Evolutionary conservation across 2,797 vertebrate species (phyloP), one percentile per base, ranked within the genome.

Genomic region (Neostethus bicornis): DNA sequence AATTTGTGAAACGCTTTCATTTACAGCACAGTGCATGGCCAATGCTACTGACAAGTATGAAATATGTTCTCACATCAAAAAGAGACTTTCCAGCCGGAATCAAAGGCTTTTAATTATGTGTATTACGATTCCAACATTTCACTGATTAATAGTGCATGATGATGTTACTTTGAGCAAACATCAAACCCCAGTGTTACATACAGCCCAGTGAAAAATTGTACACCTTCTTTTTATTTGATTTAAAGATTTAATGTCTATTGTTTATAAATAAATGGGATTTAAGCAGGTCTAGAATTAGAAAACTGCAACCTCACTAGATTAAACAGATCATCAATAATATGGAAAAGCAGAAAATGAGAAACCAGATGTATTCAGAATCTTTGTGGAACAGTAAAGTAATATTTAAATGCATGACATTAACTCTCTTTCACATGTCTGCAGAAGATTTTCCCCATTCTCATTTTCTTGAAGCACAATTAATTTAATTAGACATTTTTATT

Each of bases 141-240:
- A 44, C 26, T 68, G 10, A 42, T 44, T 17, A 32, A 10, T 20
- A 9, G 38, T 9, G 37, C 10, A 14, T 11, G 29, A 26, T 38
- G 17, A 48, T 61, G 23, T 8, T 47, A 31, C n/a, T 42, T 48
- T 51, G 34, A 57, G 45, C 45, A 25, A 34, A 41, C 21, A 23
- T 43, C 25, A 24, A 49, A 32, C 25, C 25, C 32, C 46, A 44
- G 11, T 20, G 20, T 11, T 20, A 41, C 20, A 41, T 7, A 16
- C 3, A 16, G 5, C 16, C 34, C 2, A 28, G 13, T 39, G 28
- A 20, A 31, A 32, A 32, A 32, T 5, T 5, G 26, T 10, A 32
- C 4, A 32, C 31, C 3, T 31, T 32, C 32, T 4, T 13, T 2
- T 13, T 32, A 12, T 32, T 32, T 32, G 31, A 32, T 32, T 32